Percentiles rank a stretch among this genome's conserved stretches.
Evolutionary conservation across 2,113 vertebrate genomes (phyloP).

Genomic region (Solea solea): DNA sequence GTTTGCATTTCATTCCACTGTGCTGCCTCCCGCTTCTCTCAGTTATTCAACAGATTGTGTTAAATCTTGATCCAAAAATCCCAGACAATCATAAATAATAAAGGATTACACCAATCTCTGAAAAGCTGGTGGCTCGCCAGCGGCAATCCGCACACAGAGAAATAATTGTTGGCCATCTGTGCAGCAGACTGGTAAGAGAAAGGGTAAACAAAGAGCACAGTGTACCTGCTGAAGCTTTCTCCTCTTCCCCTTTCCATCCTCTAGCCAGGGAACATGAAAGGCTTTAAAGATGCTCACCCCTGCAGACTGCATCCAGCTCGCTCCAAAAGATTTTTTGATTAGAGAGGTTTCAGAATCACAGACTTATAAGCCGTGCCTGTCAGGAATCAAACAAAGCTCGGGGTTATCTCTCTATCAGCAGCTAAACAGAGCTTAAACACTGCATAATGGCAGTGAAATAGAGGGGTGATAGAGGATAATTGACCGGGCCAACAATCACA

Average conservation of each 20-base stretch:
- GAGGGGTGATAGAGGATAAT: constrained; percentile 57
- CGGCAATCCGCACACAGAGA: constrained; percentile 77
- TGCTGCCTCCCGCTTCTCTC: constrained; percentile 63
- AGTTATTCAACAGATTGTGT: constrained; percentile 82
- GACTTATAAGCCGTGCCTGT: constrained; percentile 73
- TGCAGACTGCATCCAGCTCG: constrained; percentile 59
- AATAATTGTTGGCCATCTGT: constrained; percentile 85
- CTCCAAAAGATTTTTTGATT: constrained; percentile 70
- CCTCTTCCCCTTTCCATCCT: constrained; percentile 28
- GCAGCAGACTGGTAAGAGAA: constrained; percentile 80
- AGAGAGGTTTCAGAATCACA: constrained; percentile 66
- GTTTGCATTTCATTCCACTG: constrained; percentile 79
- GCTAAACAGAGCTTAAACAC: constrained; percentile 49
- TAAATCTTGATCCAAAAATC: constrained; percentile 82
- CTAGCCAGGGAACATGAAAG: constrained; percentile 67
- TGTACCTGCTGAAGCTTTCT: constrained; percentile 77
- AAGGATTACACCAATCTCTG: constrained; percentile 84
- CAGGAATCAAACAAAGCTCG: constrained; percentile 70
- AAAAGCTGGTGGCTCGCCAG: constrained; percentile 78
- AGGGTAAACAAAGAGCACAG: constrained; percentile 79
- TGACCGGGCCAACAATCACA: constrained; percentile 71
- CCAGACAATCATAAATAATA: constrained; percentile 86
- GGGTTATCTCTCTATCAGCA: constrained; percentile 68
- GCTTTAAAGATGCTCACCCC: constrained; percentile 69
- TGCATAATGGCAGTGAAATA: constrained; percentile 51